Evolutionary conservation across 2,113 vertebrate genomes (phyloP).

Genomic region (Orycteropus afer): DNA sequence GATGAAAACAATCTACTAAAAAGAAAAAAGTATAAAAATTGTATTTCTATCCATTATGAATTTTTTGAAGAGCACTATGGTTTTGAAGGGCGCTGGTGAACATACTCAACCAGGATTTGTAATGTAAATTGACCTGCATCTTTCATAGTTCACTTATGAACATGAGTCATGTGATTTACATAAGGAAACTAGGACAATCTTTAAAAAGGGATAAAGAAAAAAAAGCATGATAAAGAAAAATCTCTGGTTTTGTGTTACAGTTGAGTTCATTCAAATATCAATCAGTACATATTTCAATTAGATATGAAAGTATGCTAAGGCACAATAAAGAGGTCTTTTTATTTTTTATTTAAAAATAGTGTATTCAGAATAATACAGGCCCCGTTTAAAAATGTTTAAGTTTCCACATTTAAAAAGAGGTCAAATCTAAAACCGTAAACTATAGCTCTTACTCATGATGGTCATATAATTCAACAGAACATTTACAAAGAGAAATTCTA

Average conservation of each 20-base stretch:
- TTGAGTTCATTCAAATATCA: conserved; percentile 36
- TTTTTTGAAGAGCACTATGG: conserved; percentile 1
- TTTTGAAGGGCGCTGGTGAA: too few species aligned
- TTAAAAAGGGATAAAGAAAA: conserved; percentile 38
- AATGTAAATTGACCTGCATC: not conserved
- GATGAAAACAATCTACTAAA: conserved; percentile 17
- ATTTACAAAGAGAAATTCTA: conserved; percentile 74
- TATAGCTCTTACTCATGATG: conserved; percentile 72
- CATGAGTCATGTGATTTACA: not conserved
- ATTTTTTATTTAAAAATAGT: conserved; percentile 85
- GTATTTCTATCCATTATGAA: not conserved
- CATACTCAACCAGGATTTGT: not conserved
- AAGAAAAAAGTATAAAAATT: not conserved
- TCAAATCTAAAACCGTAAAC: conserved; percentile 63
- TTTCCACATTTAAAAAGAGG: conserved; percentile 75
- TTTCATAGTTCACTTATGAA: not conserved
- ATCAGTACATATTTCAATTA: conserved; percentile 44
- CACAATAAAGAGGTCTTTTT: conserved; percentile 78
- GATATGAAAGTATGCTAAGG: conserved; percentile 51
- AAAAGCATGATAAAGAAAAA: conserved; percentile 38
- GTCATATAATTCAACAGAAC: conserved; percentile 71
- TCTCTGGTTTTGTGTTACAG: not conserved
- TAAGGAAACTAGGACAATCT: conserved; percentile 3
- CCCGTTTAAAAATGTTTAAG: conserved; percentile 81
- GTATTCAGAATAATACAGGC: conserved; percentile 82